Evolutionary conservation across 1,140 invertebrate species (phyloP).

Genomic region (Calephelis nemesis): DNA sequence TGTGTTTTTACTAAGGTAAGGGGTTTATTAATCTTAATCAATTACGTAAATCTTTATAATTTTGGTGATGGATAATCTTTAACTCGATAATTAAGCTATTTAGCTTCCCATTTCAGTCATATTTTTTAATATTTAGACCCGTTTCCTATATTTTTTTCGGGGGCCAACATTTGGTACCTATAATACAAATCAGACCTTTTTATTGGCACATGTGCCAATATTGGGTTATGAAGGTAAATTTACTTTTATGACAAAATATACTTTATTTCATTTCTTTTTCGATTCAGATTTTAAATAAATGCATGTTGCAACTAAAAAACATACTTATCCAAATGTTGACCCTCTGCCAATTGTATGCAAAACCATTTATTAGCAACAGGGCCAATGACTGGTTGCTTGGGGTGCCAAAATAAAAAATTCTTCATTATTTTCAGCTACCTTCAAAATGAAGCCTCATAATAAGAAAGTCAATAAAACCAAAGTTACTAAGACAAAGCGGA

Average conservation of each 20-base stretch:
- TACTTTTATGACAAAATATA: conserved; percentile 16
- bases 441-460: not conserved
- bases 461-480: not conserved
- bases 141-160: not conserved
- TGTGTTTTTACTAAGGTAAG: conserved; percentile 28
- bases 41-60: conserved; percentile 20
- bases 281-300: conserved; percentile 19
- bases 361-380: conserved; percentile 10
- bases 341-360: conserved; percentile 1
- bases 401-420: not conserved
- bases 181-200: not conserved
- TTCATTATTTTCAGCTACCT: not conserved
- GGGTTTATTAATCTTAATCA: conserved; percentile 22
- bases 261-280: conserved; percentile 19
- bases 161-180: conserved; percentile 19
- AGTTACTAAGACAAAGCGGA: not conserved
- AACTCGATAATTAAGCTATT: conserved; percentile 13
- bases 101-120: not conserved
- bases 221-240: conserved; percentile 3
- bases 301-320: not conserved
- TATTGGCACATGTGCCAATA: conserved; percentile 18
- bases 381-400: conserved; percentile 4
- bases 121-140: conserved; percentile 21
- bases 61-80: conserved; percentile 12
- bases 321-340: conserved; percentile 8